Conservation (phyloP, 2,797 vertebrate species). For the Crocodylus rhombifer region DNA sequence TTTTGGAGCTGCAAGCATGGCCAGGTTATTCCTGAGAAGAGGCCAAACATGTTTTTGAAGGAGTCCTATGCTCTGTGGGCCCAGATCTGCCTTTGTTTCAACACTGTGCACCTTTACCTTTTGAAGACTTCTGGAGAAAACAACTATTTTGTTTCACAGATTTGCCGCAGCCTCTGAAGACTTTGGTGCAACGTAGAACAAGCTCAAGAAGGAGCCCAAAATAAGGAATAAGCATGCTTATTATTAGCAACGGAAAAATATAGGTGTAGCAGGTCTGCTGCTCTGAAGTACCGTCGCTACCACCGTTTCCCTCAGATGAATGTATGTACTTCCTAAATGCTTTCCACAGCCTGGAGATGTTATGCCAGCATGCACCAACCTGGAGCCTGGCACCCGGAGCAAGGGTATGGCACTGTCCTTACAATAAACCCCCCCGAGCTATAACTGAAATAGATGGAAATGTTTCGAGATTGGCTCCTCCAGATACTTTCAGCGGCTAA, state of each 20-base stretch:
- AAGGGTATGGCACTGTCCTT: background rate
- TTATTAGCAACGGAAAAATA: rapidly evolving
- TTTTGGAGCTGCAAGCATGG: conserved; percentile 69
- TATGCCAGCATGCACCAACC: background rate
- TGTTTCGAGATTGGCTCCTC: background rate
- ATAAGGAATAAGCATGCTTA: background rate
- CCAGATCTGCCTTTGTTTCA: conserved; percentile 62
- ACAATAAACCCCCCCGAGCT: background rate
- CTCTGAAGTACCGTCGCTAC: background rate
- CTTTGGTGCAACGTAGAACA: conserved; percentile 25
- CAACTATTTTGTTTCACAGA: conserved; percentile 36
- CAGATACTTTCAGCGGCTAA: background rate
- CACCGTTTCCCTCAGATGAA: background rate
- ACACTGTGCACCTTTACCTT: conserved; percentile 19
- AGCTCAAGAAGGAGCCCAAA: background rate
- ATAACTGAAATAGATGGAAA: background rate
- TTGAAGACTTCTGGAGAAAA: background rate
- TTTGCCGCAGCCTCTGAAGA: background rate
- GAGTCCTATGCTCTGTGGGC: conserved; percentile 54
- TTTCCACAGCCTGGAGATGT: rapidly evolving
- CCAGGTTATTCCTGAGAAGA: conserved; percentile 74
- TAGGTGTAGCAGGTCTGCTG: background rate
- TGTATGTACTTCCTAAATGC: background rate
- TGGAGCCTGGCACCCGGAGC: background rate
- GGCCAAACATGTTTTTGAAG: conserved; percentile 66